Base-by-base conservation (phyloP, 2,888 invertebrate species). In the Calephelis perditalis region DNA sequence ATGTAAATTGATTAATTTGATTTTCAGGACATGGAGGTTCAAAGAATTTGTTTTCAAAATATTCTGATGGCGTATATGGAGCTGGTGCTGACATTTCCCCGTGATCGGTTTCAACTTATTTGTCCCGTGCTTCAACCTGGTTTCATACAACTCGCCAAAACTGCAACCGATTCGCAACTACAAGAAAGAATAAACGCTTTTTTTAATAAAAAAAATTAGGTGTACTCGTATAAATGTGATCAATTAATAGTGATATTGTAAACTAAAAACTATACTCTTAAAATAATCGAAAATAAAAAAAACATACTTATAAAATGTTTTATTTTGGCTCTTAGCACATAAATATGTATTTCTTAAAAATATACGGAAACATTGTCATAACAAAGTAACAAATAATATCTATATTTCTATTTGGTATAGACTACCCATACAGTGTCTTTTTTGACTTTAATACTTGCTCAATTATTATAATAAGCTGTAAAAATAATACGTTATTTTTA, bases 41-140 rank as follows among this genome's bases (percentile, higher is more conserved):
- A 95, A 75, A 92, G 96, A 65, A 93, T 94, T 61, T 96, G 97
- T 26, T 94, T 97, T 88, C 95, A 96, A 40, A 97, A 98, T 80
- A 94, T 97, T 71, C 91, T 98, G 70, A 95, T 95, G 77, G 96
- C 96, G 35, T 95, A 96, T 67, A 93, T 98, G 77, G 97, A 97
- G 76, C 91, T 97, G 69, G 91, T 94, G 10, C 82, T 94, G 36
- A 92, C 93, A 7, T 90, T 95, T 72, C 91, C 94, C 52, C 83
- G 88, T 56, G 92, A 93, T 64, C 86, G 92, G 56, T 92, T 92
- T 73, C 92, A 92, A 68, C 84, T 89, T 46, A 82, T 90, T 44
- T 82, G 84, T 63, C 88, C 89, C 26, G 85, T 89, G 47, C 75
- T 91, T 9, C 89, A 87, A 57, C 72, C 74, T 49, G 91, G 91